Evolutionary conservation across 1,140 invertebrate genomes (phyloP).

Genomic region (Cepaea nemoralis): DNA sequence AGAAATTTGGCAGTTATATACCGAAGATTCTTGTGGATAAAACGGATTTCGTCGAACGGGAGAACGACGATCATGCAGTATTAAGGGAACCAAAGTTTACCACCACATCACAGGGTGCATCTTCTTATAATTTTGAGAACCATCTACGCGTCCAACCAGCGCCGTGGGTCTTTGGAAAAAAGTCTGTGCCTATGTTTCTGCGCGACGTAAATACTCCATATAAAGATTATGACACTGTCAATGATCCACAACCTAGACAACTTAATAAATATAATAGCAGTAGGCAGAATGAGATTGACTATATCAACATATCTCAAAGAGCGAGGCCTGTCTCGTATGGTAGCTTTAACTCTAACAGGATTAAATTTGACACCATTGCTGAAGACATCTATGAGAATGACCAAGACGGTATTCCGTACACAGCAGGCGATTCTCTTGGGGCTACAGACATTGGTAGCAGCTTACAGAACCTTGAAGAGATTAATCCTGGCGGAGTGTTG

Average conservation of each 20-base stretch:
- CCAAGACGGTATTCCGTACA: too few species aligned
- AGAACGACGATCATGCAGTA: not conserved
- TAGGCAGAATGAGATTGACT: not conserved
- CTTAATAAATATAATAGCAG: not conserved
- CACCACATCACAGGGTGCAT: not conserved
- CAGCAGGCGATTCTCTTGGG: too few species aligned
- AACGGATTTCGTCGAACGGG: not conserved
- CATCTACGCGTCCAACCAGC: not conserved
- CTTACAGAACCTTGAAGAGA: too few species aligned
- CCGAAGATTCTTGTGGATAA: conserved; percentile 36
- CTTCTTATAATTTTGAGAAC: not conserved
- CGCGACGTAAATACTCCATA: not conserved
- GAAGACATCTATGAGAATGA: not conserved
- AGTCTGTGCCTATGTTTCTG: conserved; percentile 40
- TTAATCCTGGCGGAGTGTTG: conserved; percentile 23
- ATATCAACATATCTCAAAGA: not conserved
- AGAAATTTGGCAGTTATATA: conserved; percentile 41
- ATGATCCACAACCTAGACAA: not conserved
- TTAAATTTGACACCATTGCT: not conserved
- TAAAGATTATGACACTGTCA: not conserved
- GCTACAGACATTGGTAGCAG: too few species aligned
- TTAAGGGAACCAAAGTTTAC: not conserved
- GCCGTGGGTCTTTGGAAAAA: conserved; percentile 43
- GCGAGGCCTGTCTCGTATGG: not conserved
- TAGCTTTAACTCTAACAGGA: not conserved